phyloP scores from a whole-genome alignment of 2,797 vertebrate genomes.

The Sparidentex hasta region DNA sequence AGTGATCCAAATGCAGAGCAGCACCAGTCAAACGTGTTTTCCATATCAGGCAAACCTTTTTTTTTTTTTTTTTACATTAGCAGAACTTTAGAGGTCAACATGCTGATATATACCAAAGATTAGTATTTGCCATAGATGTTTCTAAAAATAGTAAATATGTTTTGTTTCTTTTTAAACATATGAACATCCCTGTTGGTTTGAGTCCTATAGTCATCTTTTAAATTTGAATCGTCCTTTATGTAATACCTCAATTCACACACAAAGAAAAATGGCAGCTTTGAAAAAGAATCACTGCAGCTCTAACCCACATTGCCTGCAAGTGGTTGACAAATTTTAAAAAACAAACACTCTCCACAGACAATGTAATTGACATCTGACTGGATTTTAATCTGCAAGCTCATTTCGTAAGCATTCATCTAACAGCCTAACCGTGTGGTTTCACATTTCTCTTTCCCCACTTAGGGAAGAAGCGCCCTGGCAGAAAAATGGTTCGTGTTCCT shows the following conservation, averaged over 20 bases:
- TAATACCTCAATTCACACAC: too few relatives aligned
- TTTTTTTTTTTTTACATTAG: neutral
- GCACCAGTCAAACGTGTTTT: neutral
- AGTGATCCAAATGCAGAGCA: neutral
- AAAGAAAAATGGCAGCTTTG: too few relatives aligned
- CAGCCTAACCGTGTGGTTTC: neutral
- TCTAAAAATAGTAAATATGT: too few relatives aligned
- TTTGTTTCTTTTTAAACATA: too few relatives aligned
- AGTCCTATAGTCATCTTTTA: too few relatives aligned
- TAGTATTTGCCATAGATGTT: too few relatives aligned
- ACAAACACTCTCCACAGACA: neutral
- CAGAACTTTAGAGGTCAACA: neutral
- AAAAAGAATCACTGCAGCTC: too few relatives aligned
- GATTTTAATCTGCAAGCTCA: neutral
- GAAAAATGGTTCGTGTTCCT: conserved; percentile 61
- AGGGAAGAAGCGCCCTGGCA: conserved; percentile 68
- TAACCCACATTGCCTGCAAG: too few relatives aligned
- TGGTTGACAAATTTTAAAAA: neutral
- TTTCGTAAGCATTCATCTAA: neutral
- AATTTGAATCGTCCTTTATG: too few relatives aligned
- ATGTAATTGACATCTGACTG: neutral
- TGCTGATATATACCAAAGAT: too few relatives aligned
- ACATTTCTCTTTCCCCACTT: neutral
- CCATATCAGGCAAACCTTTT: neutral
- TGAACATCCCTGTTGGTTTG: too few relatives aligned